Base-by-base conservation (phyloP, 2,888 invertebrate species). In the Rhamphomyia laevipes region DNA sequence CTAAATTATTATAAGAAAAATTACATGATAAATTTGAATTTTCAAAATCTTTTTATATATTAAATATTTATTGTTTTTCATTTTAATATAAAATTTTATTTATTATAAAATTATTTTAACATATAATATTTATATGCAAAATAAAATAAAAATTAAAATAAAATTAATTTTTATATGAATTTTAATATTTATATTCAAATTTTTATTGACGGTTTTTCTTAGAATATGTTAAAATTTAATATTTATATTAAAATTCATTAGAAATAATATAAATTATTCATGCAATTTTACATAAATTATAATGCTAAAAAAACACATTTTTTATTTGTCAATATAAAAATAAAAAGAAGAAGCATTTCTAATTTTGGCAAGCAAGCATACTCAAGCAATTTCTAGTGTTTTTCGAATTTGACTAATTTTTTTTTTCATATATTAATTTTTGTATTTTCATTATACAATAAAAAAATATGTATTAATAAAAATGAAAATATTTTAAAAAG, bases 1-100 rank as follows among this genome's bases (percentile, higher is more conserved):
- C 76, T 76, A 67, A 53, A 61, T 27, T n/a, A 45, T 47, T 46
- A 43, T 33, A 17, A 18, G 13, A 23, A 42, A 42, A 42, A 23
- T 6, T 27, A 27, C 9, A 21, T 27, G 23, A 27, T 27, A 27
- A 27, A n/a, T 7, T 27, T 23, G 15, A n/a, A 13, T 42, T 23
- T 42, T 5, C 9, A 7, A 9, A 15, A 13, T 4, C 3, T 10
- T 15, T 38, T 38, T 15, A 11, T 4, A 15, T 10, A 16, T 38
- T 38, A 12, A 15, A 37, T 38, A 9, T 16, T 17, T 16, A 4
- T 38, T 38, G 9, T 38, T 10, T 9, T 37, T n/a, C 3, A 31
- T 50, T 48, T 45, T 51, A 23, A 33, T 6, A n/a, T n/a, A 13
- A 13, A 33, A 13, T 5, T 13, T 5, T n/a, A 41, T 5, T 21